Evolutionary conservation across 1,140 invertebrate species (phyloP).

Genomic region (Kradibia gibbosae): DNA sequence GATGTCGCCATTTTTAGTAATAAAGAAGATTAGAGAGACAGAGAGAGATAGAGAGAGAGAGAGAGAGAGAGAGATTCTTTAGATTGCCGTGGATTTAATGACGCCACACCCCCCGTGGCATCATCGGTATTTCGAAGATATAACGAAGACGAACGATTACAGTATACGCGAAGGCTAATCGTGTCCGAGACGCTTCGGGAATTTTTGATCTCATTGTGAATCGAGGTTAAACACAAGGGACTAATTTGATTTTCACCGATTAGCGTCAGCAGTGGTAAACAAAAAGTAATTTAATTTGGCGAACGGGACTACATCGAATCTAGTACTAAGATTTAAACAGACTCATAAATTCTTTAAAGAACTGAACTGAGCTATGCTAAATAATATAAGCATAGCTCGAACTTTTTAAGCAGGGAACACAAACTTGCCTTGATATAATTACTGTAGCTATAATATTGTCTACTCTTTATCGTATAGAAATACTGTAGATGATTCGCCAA

Average conservation of each 20-base stretch:
- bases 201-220: constrained; percentile 15
- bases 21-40: constrained; percentile 47
- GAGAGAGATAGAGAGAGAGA: background rate
- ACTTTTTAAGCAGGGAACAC: too few species aligned
- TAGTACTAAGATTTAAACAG: background rate
- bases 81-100: constrained; percentile 30
- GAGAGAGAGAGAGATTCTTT: constrained; percentile 11
- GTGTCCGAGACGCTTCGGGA: constrained; percentile 20
- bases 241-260: constrained; percentile 37
- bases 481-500: background rate
- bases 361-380: too few species aligned
- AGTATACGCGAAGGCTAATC: constrained; percentile 34
- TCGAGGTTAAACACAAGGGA: background rate
- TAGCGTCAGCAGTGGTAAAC: constrained; percentile 6
- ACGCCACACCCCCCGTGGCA: background rate
- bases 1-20: constrained; percentile 50
- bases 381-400: too few species aligned
- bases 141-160: constrained; percentile 34
- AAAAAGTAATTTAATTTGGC: constrained; percentile 13
- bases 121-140: background rate
- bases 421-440: too few species aligned
- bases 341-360: background rate
- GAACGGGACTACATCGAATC: background rate
- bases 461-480: background rate
- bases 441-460: background rate